Evolutionary conservation across 2,113 vertebrate genomes (phyloP).

Genomic region (Brachyistius frenatus): DNA sequence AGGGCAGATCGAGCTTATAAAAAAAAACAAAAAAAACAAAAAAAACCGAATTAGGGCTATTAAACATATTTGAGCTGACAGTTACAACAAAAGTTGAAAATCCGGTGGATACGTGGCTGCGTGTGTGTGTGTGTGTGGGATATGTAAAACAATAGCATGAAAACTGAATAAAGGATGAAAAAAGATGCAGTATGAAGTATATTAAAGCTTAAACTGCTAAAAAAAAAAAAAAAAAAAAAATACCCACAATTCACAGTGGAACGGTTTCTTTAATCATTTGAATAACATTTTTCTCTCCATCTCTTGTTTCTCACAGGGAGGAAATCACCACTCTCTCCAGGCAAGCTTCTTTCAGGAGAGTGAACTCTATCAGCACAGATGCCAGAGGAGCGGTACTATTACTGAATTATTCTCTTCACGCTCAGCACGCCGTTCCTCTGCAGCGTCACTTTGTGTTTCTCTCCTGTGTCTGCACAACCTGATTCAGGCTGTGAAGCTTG

Average conservation of each 20-base stretch:
- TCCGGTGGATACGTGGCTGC: too few species aligned
- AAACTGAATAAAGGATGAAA: background rate
- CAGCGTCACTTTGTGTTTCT: background rate
- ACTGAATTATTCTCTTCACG: constrained; percentile 34
- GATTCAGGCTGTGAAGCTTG: constrained; percentile 11
- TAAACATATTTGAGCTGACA: background rate
- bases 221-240: background rate
- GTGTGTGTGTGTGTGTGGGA: background rate
- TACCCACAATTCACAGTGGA: background rate
- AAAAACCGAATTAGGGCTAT: background rate
- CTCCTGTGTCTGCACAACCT: background rate
- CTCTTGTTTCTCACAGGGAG: constrained; percentile 80
- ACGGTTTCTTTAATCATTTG: background rate
- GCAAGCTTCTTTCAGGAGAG: constrained; percentile 90
- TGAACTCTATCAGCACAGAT: constrained; percentile 87
- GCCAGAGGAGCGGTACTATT: constrained; percentile 83
- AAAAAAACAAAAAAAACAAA: background rate
- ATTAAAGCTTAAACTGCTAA: background rate
- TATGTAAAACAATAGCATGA: background rate
- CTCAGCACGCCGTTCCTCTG: background rate
- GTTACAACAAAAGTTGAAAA: background rate
- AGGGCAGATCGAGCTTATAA: background rate
- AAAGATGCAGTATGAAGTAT: background rate
- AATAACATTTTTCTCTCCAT: background rate
- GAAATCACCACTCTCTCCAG: constrained; percentile 90